Percentiles rank a stretch among this genome's conserved stretches.
phyloP scores from a whole-genome alignment of 1,140 invertebrate species.

The Periplaneta americana region DNA sequence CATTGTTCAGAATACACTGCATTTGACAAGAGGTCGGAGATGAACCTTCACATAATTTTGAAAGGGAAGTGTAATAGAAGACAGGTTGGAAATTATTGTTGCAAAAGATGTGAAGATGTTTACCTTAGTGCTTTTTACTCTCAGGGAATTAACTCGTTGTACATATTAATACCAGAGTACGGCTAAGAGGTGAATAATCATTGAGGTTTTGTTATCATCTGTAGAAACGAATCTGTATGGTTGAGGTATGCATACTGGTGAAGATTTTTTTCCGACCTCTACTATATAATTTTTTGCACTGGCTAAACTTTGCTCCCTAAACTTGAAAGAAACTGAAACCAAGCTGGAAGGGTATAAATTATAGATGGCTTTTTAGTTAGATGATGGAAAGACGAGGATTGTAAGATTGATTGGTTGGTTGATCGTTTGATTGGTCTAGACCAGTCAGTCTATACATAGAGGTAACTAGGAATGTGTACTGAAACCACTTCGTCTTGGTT shows the following conservation, averaged over 20 bases:
- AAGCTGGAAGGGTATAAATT: slow-evolving; percentile 5
- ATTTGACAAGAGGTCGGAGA: slow-evolving; percentile 1
- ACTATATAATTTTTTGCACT: neutral
- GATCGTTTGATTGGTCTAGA: neutral
- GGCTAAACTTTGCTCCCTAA: slow-evolving; percentile 10
- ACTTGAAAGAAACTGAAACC: slow-evolving; percentile 1
- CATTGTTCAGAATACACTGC: neutral
- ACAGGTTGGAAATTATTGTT: neutral
- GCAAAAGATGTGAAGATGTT: neutral
- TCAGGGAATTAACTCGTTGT: slow-evolving; percentile 2
- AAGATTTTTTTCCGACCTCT: neutral
- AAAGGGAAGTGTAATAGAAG: neutral
- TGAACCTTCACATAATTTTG: neutral
- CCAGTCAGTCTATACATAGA: neutral
- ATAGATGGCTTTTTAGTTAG: neutral
- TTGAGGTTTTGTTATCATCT: neutral
- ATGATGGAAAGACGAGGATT: neutral
- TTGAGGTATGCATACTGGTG: neutral
- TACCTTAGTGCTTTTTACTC: slow-evolving; percentile 6
- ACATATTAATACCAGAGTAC: neutral
- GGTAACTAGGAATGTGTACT: neutral
- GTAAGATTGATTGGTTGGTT: too few relatives aligned
- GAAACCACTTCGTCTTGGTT: neutral
- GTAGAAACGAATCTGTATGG: neutral
- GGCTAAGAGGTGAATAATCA: neutral